Evolutionary conservation across 2,888 invertebrate species (phyloP).

Genomic region (Thalpophila matura): DNA sequence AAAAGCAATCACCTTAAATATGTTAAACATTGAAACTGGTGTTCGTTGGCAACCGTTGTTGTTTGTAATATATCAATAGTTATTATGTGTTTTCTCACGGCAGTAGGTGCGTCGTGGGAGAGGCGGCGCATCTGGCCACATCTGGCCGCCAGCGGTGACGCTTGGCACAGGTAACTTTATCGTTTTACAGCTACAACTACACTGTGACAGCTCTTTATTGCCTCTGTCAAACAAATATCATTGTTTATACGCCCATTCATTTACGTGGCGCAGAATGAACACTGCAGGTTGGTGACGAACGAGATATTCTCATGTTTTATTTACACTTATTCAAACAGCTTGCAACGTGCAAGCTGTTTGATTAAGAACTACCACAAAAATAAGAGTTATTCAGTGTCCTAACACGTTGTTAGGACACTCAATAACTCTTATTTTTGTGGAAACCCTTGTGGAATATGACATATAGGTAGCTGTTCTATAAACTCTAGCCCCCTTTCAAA

Average conservation of each 20-base stretch:
- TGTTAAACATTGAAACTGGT: conserved; percentile 5
- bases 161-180: conserved; percentile 72
- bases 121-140: conserved; percentile 60
- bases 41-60: conserved; percentile 11
- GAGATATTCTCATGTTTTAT: background rate
- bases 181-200: conserved; percentile 61
- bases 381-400: too few relatives aligned
- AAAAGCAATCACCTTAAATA: background rate
- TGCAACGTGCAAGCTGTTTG: too few relatives aligned
- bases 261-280: conserved; percentile 13
- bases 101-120: conserved; percentile 53
- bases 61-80: conserved; percentile 14
- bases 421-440: too few relatives aligned
- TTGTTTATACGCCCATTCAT: conserved; percentile 41
- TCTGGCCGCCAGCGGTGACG: conserved; percentile 69
- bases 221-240: conserved; percentile 38
- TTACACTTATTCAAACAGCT: too few relatives aligned
- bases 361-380: too few relatives aligned
- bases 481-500: too few relatives aligned
- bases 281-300: background rate
- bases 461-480: too few relatives aligned
- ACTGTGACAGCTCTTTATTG: conserved; percentile 55
- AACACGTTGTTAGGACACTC: too few relatives aligned
- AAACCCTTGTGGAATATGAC: too few relatives aligned
- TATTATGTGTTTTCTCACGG: conserved; percentile 47